Conservation (phyloP, 2,888 invertebrate genomes). For the Drosophila emarginata region DNA sequence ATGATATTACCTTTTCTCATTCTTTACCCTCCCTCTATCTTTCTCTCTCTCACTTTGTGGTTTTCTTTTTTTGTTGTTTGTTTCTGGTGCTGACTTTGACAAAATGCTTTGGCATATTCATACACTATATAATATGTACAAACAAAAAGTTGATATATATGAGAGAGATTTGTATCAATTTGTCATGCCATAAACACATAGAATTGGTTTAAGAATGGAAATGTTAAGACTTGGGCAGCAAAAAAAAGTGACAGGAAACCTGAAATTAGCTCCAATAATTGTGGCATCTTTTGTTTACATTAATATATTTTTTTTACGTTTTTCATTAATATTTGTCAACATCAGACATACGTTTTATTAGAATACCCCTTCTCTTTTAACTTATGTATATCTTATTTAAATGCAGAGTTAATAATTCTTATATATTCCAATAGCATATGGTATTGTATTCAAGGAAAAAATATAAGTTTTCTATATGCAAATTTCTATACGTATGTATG, state of each 20-base stretch:
- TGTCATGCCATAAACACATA: conserved; percentile 31
- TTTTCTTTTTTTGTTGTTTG: conserved; percentile 9
- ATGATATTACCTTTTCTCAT: conserved; percentile 8
- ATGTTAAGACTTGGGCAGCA: background rate
- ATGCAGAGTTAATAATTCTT: background rate
- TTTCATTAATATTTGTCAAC: conserved; percentile 6
- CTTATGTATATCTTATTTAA: background rate
- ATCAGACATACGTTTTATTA: background rate
- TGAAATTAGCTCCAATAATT: conserved; percentile 1
- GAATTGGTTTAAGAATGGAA: conserved; percentile 2
- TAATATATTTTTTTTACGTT: background rate
- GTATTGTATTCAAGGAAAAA: background rate
- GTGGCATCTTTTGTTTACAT: background rate
- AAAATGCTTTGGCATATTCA: conserved; percentile 54
- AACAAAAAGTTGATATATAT: conserved; percentile 28
- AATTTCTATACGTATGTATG: no score
- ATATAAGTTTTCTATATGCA: background rate
- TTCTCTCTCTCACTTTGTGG: background rate
- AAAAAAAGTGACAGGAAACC: conserved; percentile 4
- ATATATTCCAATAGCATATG: background rate
- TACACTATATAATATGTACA: conserved; percentile 29
- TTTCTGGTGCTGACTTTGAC: conserved; percentile 62
- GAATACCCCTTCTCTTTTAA: background rate
- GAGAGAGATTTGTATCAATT: conserved; percentile 58
- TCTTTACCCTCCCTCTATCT: background rate